Evolutionary conservation across 92 coral and sea anemone species (phyloP).

Genomic region (Paramuricea clavata): DNA sequence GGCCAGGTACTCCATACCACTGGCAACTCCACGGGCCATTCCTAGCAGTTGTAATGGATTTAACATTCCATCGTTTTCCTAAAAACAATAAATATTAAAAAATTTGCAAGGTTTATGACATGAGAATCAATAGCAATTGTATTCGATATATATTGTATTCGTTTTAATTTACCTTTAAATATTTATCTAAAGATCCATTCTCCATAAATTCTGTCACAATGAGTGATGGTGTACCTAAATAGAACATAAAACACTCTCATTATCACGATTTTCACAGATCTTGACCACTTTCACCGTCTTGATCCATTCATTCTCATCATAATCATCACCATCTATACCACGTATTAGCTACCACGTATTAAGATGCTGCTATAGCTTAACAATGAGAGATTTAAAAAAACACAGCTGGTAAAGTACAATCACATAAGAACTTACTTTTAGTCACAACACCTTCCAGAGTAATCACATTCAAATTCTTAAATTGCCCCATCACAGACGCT

Average conservation of each 20-base stretch:
- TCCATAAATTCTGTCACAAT: slow-evolving; percentile 97
- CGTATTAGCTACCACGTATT: too few species aligned
- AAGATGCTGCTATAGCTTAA: too few species aligned
- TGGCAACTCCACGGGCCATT: slow-evolving; percentile 92
- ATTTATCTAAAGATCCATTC: slow-evolving; percentile 89
- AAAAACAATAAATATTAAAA: background rate
- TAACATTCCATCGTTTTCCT: slow-evolving; percentile 83
- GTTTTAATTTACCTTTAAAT: slow-evolving; percentile 91
- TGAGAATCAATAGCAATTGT: too few species aligned
- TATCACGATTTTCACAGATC: too few species aligned
- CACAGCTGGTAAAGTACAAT: too few species aligned
- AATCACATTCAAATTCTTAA: slow-evolving; percentile 54
- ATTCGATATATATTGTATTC: too few species aligned
- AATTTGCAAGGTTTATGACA: background rate
- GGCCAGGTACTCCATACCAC: slow-evolving; percentile 94
- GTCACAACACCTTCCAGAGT: slow-evolving; percentile 62
- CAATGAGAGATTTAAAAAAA: too few species aligned
- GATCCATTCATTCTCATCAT: too few species aligned
- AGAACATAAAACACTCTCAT: background rate
- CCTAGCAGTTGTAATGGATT: slow-evolving; percentile 88
- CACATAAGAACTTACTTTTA: slow-evolving; percentile 49
- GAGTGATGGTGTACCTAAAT: slow-evolving; percentile 81
- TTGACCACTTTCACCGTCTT: too few species aligned
- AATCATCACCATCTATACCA: too few species aligned
- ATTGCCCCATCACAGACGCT: slow-evolving; percentile 68